Percentiles rank a stretch among this genome's conserved stretches.
These are phyloP conservation scores for Acanthurus tractus DNA, from an alignment of 2,797 vertebrate genomes.

Conservation along the genomic window DNA sequence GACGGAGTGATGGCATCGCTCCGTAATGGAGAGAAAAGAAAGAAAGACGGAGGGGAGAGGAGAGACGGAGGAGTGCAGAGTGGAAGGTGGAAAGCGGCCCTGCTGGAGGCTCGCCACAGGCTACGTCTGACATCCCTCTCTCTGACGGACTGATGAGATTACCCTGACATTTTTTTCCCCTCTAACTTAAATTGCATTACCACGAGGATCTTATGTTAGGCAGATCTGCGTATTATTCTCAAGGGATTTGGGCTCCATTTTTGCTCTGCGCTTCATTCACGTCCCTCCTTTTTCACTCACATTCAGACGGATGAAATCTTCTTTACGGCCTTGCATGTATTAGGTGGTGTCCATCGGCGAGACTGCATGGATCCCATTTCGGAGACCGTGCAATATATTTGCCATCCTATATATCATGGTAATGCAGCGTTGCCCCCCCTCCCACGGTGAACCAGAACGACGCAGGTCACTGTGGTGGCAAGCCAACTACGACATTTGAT, in stretches of 20 bases:
- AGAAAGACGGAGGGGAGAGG: conserved; percentile 48
- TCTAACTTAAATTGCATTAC: conserved; percentile 86
- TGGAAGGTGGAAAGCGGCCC: conserved; percentile 77
- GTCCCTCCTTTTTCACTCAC: conserved; percentile 59
- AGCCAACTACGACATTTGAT: conserved; percentile 72
- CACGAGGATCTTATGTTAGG: conserved; percentile 82
- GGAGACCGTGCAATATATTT: conserved; percentile 36
- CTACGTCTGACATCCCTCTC: conserved; percentile 87
- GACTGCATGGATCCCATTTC: conserved; percentile 62
- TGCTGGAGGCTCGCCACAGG: conserved; percentile 86
- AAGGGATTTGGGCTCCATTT: conserved; percentile 78
- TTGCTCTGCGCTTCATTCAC: conserved; percentile 67
- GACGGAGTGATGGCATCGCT: conserved; percentile 56
- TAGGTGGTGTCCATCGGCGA: conserved; percentile 50
- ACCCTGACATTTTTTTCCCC: conserved; percentile 84
- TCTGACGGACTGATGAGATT: conserved; percentile 89
- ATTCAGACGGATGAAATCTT: conserved; percentile 71
- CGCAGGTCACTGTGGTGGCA: conserved; percentile 54
- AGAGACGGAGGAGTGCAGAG: conserved; percentile 74
- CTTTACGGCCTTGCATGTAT: conserved; percentile 71
- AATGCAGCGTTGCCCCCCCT: conserved; percentile 9
- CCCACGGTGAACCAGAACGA: conserved; percentile 40
- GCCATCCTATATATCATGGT: conserved; percentile 41
- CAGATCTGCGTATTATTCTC: conserved; percentile 83
- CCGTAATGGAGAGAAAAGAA: conserved; percentile 53